Conservation (phyloP, 2,797 vertebrate genomes). For the Lagodon rhomboides region DNA sequence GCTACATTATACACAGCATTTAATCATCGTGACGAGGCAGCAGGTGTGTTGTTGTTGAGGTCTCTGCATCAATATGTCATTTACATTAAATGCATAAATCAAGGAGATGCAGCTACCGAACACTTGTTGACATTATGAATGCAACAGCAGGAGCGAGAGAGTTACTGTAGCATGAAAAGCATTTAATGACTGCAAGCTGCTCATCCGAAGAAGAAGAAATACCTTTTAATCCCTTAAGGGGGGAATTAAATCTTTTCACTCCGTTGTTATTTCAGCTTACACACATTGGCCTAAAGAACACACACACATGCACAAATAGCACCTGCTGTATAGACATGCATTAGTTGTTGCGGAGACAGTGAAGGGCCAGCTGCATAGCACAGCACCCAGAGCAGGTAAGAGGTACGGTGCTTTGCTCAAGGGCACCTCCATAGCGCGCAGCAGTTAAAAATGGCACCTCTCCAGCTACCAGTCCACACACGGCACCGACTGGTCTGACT, state of each 20-base stretch:
- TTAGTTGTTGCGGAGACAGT: background rate
- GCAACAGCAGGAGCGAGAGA: background rate
- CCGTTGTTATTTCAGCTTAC: background rate
- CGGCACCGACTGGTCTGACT: background rate
- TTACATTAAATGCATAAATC: conserved; percentile 6
- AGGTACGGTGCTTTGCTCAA: background rate
- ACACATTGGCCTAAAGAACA: background rate
- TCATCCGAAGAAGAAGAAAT: background rate
- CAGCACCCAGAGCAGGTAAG: background rate
- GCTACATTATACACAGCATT: background rate
- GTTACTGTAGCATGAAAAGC: background rate
- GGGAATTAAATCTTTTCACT: background rate
- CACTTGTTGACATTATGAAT: background rate
- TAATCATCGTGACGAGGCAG: background rate
- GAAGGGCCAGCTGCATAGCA: background rate
- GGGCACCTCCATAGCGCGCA: background rate
- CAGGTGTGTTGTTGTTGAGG: background rate
- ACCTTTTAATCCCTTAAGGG: background rate
- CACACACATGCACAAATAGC: background rate
- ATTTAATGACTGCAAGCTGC: background rate
- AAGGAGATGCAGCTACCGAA: background rate
- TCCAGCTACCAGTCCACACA: background rate
- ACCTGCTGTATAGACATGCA: background rate
- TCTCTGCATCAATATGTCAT: background rate
- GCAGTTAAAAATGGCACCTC: background rate